Conservation (phyloP, 2,888 invertebrate genomes). For the Temnothorax rugatulus region DNA sequence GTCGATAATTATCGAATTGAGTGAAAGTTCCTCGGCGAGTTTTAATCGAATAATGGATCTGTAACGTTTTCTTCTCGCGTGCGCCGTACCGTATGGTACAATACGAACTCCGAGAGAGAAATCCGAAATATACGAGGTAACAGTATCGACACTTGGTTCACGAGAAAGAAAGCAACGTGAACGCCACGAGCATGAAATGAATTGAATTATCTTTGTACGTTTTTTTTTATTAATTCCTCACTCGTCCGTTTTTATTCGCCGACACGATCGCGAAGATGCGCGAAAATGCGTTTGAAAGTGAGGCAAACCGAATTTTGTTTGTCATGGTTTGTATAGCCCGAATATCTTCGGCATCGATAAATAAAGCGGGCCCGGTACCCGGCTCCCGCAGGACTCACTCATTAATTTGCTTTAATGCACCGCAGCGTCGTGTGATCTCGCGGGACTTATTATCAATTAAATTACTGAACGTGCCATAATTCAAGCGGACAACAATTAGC, state of each 20-base stretch:
- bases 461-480: slow-evolving; percentile 65
- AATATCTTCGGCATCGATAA: slow-evolving; percentile 71
- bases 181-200: not conserved
- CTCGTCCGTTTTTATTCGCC: not conserved
- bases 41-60: slow-evolving; percentile 46
- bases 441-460: slow-evolving; percentile 77
- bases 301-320: slow-evolving; percentile 31
- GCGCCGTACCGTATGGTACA: not conserved
- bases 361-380: slow-evolving; percentile 69
- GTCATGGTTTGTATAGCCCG: not conserved
- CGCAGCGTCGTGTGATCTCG: slow-evolving; percentile 58
- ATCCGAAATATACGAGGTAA: slow-evolving; percentile 8
- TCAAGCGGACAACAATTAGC: slow-evolving; percentile 42
- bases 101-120: not conserved
- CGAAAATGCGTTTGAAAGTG: not conserved
- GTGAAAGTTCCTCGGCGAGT: slow-evolving; percentile 58
- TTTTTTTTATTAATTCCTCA: not conserved
- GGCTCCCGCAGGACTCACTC: slow-evolving; percentile 75
- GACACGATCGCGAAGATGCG: not conserved
- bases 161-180: not conserved
- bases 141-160: not conserved
- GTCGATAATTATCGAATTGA: slow-evolving; percentile 70
- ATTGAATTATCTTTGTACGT: not conserved
- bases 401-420: slow-evolving; percentile 78
- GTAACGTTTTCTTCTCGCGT: not conserved